Percentiles rank a stretch among this genome's conserved stretches.
Evolutionary conservation across 2,113 vertebrate genomes (phyloP).

Genomic region (Rhinolophus sinicus): DNA sequence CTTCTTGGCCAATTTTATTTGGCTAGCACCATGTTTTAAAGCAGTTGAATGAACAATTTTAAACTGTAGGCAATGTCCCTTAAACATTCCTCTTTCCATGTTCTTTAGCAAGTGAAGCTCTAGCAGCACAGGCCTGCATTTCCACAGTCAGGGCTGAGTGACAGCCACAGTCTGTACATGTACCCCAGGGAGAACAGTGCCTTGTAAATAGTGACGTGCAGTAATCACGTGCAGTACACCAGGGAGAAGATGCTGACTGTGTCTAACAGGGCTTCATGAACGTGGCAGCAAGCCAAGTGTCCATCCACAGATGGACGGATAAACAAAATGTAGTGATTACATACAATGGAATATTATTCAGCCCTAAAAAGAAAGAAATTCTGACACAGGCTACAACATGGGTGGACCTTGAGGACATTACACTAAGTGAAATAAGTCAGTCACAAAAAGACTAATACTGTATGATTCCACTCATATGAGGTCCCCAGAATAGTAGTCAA

Average conservation of each 20-base stretch:
- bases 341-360: not conserved
- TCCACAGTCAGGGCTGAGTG: not conserved
- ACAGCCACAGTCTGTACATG: not conserved
- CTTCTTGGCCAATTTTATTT: not conserved
- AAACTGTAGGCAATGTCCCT: not conserved
- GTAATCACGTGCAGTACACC: accelerated
- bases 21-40: not conserved
- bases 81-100: not conserved
- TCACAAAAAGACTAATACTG: not conserved
- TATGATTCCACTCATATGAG: not conserved
- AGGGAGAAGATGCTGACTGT: not conserved
- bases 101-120: not conserved
- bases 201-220: accelerated
- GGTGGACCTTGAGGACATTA: not conserved
- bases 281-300: not conserved
- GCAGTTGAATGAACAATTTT: not conserved
- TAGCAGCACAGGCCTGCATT: not conserved
- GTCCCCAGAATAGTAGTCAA: not conserved
- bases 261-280: not conserved
- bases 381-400: accelerated
- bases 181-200: not conserved
- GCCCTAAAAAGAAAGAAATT: not conserved
- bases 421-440: not conserved
- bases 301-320: not conserved
- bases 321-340: not conserved